Percentiles rank a stretch among this genome's conserved stretches.
These are phyloP conservation scores for Hirtodrosophila alboralis DNA, from an alignment of 2,888 invertebrate species.

Conservation along the genomic window DNA sequence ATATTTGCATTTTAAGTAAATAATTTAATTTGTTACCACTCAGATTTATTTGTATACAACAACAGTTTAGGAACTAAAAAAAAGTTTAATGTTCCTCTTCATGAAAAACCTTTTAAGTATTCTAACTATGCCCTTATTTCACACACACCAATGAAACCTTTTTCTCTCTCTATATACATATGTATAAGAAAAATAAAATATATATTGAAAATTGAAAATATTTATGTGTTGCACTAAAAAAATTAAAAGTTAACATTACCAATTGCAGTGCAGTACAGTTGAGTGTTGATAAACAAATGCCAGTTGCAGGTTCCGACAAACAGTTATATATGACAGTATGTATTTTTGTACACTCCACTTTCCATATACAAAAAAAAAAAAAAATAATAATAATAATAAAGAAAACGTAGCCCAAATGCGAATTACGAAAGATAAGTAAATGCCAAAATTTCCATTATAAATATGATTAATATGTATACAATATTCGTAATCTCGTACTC, in stretches of 20 bases:
- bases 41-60: slow-evolving; percentile 17
- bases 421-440: slow-evolving; percentile 76
- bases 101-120: slow-evolving; percentile 13
- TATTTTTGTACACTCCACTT: slow-evolving; percentile 72
- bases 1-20: too few species aligned
- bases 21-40: neutral
- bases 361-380: too few species aligned
- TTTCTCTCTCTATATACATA: slow-evolving; percentile 17
- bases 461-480: slow-evolving; percentile 65
- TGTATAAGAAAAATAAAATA: slow-evolving; percentile 17
- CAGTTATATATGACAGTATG: slow-evolving; percentile 70
- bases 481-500: slow-evolving; percentile 62
- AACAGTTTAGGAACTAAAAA: slow-evolving; percentile 12
- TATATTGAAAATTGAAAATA: slow-evolving; percentile 41
- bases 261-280: slow-evolving; percentile 78
- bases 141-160: too few species aligned
- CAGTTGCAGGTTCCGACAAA: slow-evolving; percentile 69
- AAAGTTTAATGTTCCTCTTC: slow-evolving; percentile 4
- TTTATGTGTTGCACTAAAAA: slow-evolving; percentile 51
- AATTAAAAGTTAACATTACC: slow-evolving; percentile 76
- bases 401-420: slow-evolving; percentile 51
- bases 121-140: slow-evolving; percentile 3
- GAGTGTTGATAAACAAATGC: slow-evolving; percentile 70
- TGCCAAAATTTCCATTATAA: slow-evolving; percentile 68
- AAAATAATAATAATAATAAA: too few species aligned